Base-by-base conservation (phyloP, 2,888 invertebrate species). In the Schizotus pectinicornis region DNA sequence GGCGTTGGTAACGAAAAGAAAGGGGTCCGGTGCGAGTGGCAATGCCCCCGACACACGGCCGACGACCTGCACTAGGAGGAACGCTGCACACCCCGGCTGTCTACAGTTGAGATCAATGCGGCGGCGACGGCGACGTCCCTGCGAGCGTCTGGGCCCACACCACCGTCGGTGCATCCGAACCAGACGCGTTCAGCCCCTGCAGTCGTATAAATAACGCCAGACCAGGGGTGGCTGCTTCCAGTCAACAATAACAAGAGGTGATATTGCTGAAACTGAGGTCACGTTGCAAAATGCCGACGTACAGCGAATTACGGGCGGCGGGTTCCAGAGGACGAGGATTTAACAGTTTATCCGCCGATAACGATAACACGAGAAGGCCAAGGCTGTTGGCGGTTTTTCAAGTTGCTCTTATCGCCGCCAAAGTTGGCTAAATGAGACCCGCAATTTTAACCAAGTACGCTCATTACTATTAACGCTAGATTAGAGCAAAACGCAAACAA, bases 61-160 rank as follows among this genome's bases (percentile, higher is more conserved):
- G 76, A 71, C 75, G 77, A 77, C 76, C 77, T 74, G 72, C 70
- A 70, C 67, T 68, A 65, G 65, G 67, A 78, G 77, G 74, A 76
- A 76, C 75, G 61, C 54, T 68, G 22, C 22, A 67, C 79, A 77
- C 79, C 79, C 79, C 77, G 79, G 74, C 75, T 67, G 75, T 77
- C 77, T 82, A 82, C 82, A 82, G 81, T 82, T 81, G 82, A 80
- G 80, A 82, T 82, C 82, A 74, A 73, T 74, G 73, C 70, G 71
- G 64, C 72, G 72, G 67, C 67, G 69, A 67, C 67, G 70, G 56
- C 58, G 59, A 49, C 80, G 73, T 81, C 81, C 80, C 80, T 81
- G 81, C 81, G 83, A 80, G 82, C 81, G 83, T 84, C 83, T 84
- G 82, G 83, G 82, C 83, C 81, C 83, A 83, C 81, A 83, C 83